Evolutionary conservation across 2,113 vertebrate species (phyloP).

Genomic region (Leiothrix lutea): DNA sequence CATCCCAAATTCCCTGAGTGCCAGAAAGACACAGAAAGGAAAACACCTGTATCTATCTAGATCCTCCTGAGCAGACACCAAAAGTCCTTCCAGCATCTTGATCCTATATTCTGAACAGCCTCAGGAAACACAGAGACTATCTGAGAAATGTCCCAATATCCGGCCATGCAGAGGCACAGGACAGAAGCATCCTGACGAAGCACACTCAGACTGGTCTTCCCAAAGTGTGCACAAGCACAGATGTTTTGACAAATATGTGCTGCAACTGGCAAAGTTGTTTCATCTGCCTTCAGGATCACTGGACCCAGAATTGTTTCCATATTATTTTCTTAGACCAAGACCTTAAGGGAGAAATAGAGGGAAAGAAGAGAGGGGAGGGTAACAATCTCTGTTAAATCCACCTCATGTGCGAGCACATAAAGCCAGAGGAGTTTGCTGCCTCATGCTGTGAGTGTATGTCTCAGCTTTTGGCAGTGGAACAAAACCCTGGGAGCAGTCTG

Average conservation of each 20-base stretch:
- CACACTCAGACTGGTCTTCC: not conserved
- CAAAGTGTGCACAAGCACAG: not conserved
- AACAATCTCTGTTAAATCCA: not conserved
- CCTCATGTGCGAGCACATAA: not conserved
- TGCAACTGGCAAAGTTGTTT: not conserved
- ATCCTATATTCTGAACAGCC: not conserved
- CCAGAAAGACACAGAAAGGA: not conserved
- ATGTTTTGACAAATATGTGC: not conserved
- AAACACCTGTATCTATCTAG: not conserved
- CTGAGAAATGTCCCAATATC: not conserved
- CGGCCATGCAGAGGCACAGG: not conserved
- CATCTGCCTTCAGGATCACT: not conserved
- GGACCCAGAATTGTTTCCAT: not conserved
- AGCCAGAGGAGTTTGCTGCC: slow-evolving; percentile 38
- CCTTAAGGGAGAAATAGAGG: not conserved
- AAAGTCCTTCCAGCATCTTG: not conserved
- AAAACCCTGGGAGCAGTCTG: slow-evolving; percentile 51
- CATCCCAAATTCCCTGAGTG: not conserved
- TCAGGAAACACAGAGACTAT: not conserved
- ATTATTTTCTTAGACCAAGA: not conserved
- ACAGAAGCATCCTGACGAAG: not conserved
- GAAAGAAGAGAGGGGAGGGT: fast-evolving
- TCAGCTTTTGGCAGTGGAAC: slow-evolving; percentile 40
- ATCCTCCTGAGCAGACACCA: not conserved
- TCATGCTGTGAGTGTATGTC: slow-evolving; percentile 37